Evolutionary conservation across 2,797 vertebrate genomes (phyloP), one percentile per base, ranked within the genome.

Genomic region (Platalea minor): DNA sequence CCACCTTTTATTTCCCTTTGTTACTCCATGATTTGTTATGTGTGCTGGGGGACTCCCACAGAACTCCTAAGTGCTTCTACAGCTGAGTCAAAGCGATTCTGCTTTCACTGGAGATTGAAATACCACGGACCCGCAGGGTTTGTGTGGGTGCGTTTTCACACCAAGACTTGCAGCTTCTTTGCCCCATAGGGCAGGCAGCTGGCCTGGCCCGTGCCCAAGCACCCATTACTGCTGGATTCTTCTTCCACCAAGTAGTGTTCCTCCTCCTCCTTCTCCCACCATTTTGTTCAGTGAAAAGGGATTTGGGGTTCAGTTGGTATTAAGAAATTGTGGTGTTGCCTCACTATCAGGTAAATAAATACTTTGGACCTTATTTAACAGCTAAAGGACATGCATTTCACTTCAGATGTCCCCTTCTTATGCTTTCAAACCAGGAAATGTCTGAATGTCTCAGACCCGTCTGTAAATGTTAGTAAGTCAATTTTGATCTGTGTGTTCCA

Each of bases 21-120:
- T 96, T 95, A 95, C 76, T 94, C 84, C 28, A 17, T 95, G 93
- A 95, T 95, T 96, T 97, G 91, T 94, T 94, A 41, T 11, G 43
- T 96, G 82, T 75, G 85, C 92, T 94, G 87, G 7, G 79, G 59
- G 76, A 89, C 91, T 93, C 93, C 93, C 86, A 94, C 93, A 69
- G 81, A 74, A 54, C 78, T 81, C 92, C 81, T 92, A 54, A 96
- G 89, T 89, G 82, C 61, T 96, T 96, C 78, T 96, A 92, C 95
- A 97, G 89, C 93, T 96, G 92, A 91, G 76, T 85, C 46, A 69
- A 61, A 89, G 59, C 2, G 5, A 73, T 73, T 83, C 68, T 95
- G 86, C 75, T 93, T 91, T 93, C 90, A 78, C 54, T 39, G 29
- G 72, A 72, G 41, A 43, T 75, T 1, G 2, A 89, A 93, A 93